These are phyloP conservation scores for Xerus rutilus DNA, from an alignment of 2,797 vertebrate species.

Conservation along the genomic window DNA sequence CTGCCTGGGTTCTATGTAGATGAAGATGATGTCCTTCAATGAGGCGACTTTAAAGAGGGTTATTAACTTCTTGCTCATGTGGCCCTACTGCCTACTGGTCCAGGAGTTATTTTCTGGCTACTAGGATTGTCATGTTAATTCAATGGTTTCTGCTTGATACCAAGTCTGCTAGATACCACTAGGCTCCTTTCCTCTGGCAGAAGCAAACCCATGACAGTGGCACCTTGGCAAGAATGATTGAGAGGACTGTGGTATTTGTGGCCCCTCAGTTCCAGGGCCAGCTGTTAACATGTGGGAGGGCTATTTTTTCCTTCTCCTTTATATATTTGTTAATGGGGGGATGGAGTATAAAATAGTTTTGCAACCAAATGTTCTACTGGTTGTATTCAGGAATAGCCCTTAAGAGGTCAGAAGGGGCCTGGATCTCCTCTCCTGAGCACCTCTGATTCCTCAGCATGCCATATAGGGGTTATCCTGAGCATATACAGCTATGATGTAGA, in stretches of 20 bases:
- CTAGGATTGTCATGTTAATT: no score
- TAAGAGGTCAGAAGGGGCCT: background rate
- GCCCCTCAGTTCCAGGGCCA: background rate
- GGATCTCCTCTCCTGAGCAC: background rate
- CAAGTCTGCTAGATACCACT: background rate
- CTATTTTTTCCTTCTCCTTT: no score
- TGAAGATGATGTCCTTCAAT: background rate
- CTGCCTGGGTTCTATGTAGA: fast-evolving
- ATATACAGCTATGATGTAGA: fast-evolving
- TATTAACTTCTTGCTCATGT: fast-evolving
- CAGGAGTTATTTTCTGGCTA: background rate
- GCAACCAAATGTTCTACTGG: no score
- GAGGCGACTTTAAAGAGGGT: background rate
- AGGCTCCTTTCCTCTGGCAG: background rate
- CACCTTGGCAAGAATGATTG: fast-evolving
- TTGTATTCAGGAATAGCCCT: background rate
- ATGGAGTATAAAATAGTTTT: background rate
- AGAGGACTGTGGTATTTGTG: fast-evolving
- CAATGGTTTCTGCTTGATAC: background rate
- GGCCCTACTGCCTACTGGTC: background rate
- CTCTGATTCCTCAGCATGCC: background rate
- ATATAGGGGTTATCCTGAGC: fast-evolving
- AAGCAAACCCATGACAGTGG: background rate
- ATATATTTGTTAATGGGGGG: background rate
- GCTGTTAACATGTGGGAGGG: no score